Percentiles rank a stretch among this genome's conserved stretches.
These are phyloP conservation scores for Aspidapion aeneum DNA, from an alignment of 2,888 invertebrate species.

Conservation along the genomic window DNA sequence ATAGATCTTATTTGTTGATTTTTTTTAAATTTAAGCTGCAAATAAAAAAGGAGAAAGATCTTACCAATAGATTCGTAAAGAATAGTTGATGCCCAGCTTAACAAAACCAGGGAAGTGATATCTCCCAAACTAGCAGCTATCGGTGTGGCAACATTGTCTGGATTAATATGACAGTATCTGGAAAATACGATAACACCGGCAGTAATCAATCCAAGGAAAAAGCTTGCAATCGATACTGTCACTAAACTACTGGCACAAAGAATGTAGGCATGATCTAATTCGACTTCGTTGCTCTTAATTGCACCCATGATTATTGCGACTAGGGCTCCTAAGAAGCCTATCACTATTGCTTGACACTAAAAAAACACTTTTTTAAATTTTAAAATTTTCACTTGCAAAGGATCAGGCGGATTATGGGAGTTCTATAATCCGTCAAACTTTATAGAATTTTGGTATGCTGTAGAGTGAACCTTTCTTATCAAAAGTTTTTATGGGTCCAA, in stretches of 20 bases:
- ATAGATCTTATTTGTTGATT: too few relatives aligned
- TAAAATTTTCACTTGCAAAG: too few relatives aligned
- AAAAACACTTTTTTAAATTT: too few relatives aligned
- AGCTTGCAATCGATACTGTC: conserved; percentile 73
- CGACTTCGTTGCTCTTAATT: conserved; percentile 59
- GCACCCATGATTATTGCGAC: conserved; percentile 67
- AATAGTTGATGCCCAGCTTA: conserved; percentile 57
- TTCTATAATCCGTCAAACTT: too few relatives aligned
- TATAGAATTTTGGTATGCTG: too few relatives aligned
- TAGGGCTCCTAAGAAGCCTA: conserved; percentile 67
- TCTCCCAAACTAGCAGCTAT: conserved; percentile 80
- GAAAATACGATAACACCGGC: conserved; percentile 68
- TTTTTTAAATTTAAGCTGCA: too few relatives aligned
- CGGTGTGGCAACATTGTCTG: conserved; percentile 78
- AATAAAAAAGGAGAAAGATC: too few relatives aligned
- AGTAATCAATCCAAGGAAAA: conserved; percentile 68
- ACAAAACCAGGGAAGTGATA: conserved; percentile 63
- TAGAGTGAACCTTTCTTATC: too few relatives aligned
- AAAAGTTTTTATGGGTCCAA: too few relatives aligned
- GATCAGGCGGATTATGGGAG: too few relatives aligned
- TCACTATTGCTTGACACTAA: conserved; percentile 67
- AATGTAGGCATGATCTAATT: conserved; percentile 64
- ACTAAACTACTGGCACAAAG: conserved; percentile 71
- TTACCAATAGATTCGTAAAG: conserved; percentile 57
- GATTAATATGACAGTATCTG: conserved; percentile 66